Evolutionary conservation across 2,888 invertebrate species (phyloP), one percentile per base, ranked within the genome.

Genomic region (Cacoxenus indagator): DNA sequence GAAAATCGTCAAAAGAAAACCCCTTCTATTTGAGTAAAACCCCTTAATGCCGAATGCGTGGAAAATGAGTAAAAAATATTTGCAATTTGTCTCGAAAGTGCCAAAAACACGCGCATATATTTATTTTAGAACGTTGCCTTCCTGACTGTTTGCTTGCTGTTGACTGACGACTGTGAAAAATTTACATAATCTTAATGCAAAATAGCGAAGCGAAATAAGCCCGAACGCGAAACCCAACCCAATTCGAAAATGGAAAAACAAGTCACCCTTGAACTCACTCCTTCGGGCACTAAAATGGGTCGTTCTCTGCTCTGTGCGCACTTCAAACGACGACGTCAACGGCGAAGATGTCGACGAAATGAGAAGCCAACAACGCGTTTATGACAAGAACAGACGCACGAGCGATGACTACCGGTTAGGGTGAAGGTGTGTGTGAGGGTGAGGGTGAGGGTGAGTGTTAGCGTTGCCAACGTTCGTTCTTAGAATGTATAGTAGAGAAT

Each of bases 111-210:
- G 78, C 82, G 80, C 75, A 69, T 74, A 43, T 62, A 62, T 62
- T 45, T 37, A 22, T 43, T n/a, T 11, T 6, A 4, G 4, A n/a
- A 17, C 19, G 48, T 17, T 11, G 48, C n/a, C 6, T 17, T 17
- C 6, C 19, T 22, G n/a, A 14, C 46, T 43, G 31, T 48, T 22
- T 48, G 68, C 27, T 27, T 66, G 17, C 24, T 11, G 27, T 24
- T 65, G 70, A 68, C 70, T 71, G 70, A 70, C 67, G 59, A 31
- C 59, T 59, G 37, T 17, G 46, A 68, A 59, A 70, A 82, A 78
- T 81, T 83, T 82, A 71, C 83, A 83, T 81, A 81, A 81, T 83
- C 81, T 80, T 83, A 83, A 83, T 83, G 81, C 77, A 75, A 77
- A 75, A 37, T 57, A 37, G 45, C 62, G 45, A 22, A 22, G 51